Conservation (phyloP, 2,797 vertebrate genomes). For the Enteromius thamalakanensis region DNA sequence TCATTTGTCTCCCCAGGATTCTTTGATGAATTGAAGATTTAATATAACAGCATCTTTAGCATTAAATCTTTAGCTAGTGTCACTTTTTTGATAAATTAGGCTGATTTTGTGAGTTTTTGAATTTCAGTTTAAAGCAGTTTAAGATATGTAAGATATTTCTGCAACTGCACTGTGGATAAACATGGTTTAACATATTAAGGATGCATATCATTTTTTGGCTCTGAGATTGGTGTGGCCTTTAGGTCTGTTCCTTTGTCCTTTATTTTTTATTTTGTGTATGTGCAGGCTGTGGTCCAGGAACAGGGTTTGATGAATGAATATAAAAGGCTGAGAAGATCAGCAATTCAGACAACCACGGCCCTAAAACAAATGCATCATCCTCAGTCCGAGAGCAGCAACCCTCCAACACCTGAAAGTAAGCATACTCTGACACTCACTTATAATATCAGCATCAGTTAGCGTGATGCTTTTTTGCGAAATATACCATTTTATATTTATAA, state of each 20-base stretch:
- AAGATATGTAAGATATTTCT: not conserved
- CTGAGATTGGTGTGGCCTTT: not conserved
- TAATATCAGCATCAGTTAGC: not conserved
- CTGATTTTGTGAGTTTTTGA: not conserved
- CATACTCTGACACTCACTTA: not conserved
- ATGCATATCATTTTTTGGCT: not conserved
- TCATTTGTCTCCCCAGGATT: not conserved
- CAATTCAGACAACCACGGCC: slow-evolving; percentile 54
- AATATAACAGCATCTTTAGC: not conserved
- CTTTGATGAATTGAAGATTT: not conserved
- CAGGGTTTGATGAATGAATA: slow-evolving; percentile 72
- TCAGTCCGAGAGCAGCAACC: slow-evolving; percentile 4
- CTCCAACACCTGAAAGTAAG: slow-evolving; percentile 35
- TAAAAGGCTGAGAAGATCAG: slow-evolving; percentile 69
- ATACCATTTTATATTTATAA: not conserved
- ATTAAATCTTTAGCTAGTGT: not conserved
- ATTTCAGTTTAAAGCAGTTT: not conserved
- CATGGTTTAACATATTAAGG: not conserved
- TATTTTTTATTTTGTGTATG: slow-evolving; percentile 34
- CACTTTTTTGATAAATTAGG: not conserved
- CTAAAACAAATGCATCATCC: slow-evolving; percentile 45
- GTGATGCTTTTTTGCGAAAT: not conserved
- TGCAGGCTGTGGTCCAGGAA: slow-evolving; percentile 77
- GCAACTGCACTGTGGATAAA: not conserved
- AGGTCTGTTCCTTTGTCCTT: not conserved